Conservation (phyloP, 2,888 invertebrate genomes). For the Macrostomum cliftonense region DNA sequence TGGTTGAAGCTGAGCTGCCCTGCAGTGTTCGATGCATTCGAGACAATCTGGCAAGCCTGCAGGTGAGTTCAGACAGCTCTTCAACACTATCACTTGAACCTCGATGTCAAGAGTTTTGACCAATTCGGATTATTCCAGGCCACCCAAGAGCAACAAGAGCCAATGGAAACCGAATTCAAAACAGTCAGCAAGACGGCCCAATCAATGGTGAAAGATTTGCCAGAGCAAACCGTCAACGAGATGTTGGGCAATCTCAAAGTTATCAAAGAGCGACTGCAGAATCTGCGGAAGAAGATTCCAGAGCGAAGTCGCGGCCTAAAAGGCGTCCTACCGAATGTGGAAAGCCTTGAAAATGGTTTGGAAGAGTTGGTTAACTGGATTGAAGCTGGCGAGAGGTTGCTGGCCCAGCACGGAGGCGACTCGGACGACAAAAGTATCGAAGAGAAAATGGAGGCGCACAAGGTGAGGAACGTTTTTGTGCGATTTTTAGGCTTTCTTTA, state of each 20-base stretch:
- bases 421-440: slow-evolving; percentile 55
- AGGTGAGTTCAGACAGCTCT: slow-evolving; percentile 48
- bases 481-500: too few relatives aligned
- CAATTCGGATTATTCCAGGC: too few relatives aligned
- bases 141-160: slow-evolving; percentile 60
- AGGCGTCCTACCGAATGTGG: slow-evolving; percentile 48
- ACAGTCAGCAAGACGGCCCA: slow-evolving; percentile 76
- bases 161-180: slow-evolving; percentile 71
- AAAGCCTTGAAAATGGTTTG: slow-evolving; percentile 68
- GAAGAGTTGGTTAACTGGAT: slow-evolving; percentile 68
- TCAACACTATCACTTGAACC: slow-evolving; percentile 55
- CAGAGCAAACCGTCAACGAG: slow-evolving; percentile 68
- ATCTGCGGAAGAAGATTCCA: slow-evolving; percentile 48
- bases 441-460: slow-evolving; percentile 58
- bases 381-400: slow-evolving; percentile 57
- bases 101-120: slow-evolving; percentile 42
- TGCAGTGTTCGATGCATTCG: slow-evolving; percentile 44
- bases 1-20: slow-evolving; percentile 56
- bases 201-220: slow-evolving; percentile 65
- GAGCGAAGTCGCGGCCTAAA: slow-evolving; percentile 51
- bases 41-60: not conserved
- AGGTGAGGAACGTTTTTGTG: too few relatives aligned
- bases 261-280: slow-evolving; percentile 25
- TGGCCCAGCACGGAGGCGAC: slow-evolving; percentile 46
- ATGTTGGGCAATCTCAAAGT: slow-evolving; percentile 58